A percentile compares a stretch with the other conserved stretches of the same genome.
These are phyloP conservation scores for Xestia xanthographa DNA, from an alignment of 2,888 invertebrate genomes.

Conservation along the genomic window DNA sequence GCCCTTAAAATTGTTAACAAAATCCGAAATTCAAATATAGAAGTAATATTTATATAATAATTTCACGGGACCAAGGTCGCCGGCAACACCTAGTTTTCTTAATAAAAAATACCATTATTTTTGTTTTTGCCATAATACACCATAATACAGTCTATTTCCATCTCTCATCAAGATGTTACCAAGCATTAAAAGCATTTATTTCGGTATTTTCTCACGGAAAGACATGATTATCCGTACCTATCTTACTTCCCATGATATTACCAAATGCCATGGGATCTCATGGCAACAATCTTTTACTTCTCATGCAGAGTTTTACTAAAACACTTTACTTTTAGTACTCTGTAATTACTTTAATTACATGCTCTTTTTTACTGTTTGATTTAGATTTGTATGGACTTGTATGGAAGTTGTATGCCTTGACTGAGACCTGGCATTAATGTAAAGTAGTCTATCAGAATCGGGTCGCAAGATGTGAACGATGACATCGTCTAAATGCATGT, in stretches of 20 bases:
- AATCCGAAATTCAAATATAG: too few species aligned
- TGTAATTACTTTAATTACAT: conserved; percentile 38
- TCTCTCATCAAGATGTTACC: conserved; percentile 16
- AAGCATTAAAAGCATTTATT: conserved; percentile 50
- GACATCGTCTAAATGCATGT: conserved; percentile 3
- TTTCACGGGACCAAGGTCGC: too few species aligned
- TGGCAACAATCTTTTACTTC: conserved; percentile 41
- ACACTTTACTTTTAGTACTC: conserved; percentile 29
- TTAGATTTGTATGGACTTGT: conserved; percentile 36
- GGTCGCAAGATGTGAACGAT: conserved; percentile 21
- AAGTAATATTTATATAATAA: too few species aligned
- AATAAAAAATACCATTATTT: background rate
- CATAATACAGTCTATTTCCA: background rate
- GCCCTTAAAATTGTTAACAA: too few species aligned
- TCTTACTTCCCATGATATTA: conserved; percentile 50
- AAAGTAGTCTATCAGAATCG: background rate
- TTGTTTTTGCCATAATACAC: conserved; percentile 2
- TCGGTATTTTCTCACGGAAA: conserved; percentile 55
- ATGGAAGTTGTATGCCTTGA: conserved; percentile 49
- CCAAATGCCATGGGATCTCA: conserved; percentile 48
- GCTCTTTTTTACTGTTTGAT: conserved; percentile 30
- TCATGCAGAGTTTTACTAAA: conserved; percentile 35
- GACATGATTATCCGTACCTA: conserved; percentile 35
- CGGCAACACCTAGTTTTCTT: background rate
- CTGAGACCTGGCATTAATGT: conserved; percentile 45